These are phyloP conservation scores for Oncorhynchus keta DNA, from an alignment of 2,113 vertebrate genomes.

Conservation along the genomic window DNA sequence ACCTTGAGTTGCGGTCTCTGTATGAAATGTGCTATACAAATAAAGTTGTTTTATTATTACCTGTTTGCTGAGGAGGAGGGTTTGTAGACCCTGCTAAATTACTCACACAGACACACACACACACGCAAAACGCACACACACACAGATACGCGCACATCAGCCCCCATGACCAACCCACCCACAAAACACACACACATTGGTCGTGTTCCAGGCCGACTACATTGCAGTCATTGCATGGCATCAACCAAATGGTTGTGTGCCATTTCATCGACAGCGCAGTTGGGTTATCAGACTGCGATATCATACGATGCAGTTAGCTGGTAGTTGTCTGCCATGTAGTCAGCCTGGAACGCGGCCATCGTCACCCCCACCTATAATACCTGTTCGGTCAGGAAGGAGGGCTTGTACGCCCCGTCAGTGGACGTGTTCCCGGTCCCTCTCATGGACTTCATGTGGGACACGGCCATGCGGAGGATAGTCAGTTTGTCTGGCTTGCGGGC, in stretches of 20 bases:
- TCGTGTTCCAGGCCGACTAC: too few relatives aligned
- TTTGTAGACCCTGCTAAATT: not conserved
- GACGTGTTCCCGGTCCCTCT: conserved; percentile 97
- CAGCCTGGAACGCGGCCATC: not conserved
- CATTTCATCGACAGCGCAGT: too few relatives aligned
- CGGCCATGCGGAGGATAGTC: conserved; percentile 97
- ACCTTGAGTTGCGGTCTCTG: too few relatives aligned
- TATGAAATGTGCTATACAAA: too few relatives aligned
- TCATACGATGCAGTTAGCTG: too few relatives aligned
- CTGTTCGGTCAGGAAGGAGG: conserved; percentile 98
- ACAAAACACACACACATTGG: too few relatives aligned
- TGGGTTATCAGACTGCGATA: too few relatives aligned
- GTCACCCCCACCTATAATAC: conserved; percentile 59
- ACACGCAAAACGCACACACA: not conserved
- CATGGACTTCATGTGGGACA: conserved; percentile 99
- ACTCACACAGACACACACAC: too few relatives aligned
- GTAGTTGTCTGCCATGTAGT: not conserved
- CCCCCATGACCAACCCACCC: too few relatives aligned
- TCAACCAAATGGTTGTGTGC: too few relatives aligned
- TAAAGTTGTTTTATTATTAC: not conserved
- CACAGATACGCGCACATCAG: not conserved
- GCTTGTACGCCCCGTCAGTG: conserved; percentile 98
- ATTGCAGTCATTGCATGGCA: too few relatives aligned
- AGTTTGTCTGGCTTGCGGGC: conserved; percentile 97
- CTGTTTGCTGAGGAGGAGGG: not conserved